Base-by-base conservation (phyloP, 37 sponge, comb jelly and placozoan genomes). In the Lycopodina hypogea region DNA sequence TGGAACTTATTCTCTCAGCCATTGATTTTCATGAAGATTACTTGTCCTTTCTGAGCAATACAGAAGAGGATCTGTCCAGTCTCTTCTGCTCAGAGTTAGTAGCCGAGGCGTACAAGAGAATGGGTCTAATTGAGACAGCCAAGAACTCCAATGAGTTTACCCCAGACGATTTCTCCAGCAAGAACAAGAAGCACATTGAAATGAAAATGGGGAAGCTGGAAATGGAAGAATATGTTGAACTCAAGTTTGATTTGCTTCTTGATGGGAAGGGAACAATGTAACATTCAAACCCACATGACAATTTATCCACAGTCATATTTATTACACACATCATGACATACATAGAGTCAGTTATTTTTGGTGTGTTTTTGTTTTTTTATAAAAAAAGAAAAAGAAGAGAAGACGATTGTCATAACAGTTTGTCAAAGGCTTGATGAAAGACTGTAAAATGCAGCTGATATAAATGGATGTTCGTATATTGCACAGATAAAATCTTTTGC, bases 41-140 rank as follows among this genome's bases (percentile, higher is more conserved):
- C 50, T 66, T 93, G 26, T 38, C 68, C 61, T 79, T 93, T 33
- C 75, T 93, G 22, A 85, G 63, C 17, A 93, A 85, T 50, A 48
- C 55, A 21, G 33, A 88, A 14, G 93, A 93, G 53, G 93, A 93
- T 42, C 68, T 93, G 58, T 79, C 82, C 35, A 81, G 79, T 26
- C 64, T 93, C 6, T 93, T 93, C 71, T 93, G 93, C 69, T 79
- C 82, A 19, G 93, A 93, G 67, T 68, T 89, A 23, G 86, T 93
- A 0, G 93, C 93, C 18, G 89, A 68, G 1, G 79, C 86, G 4
- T 88, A 88, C 69, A 84, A 93, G 64, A 66, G 75, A 1, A 80
- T 89, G 77, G 87, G 87, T 0, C 65, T 93, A 22, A 55, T 87
- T 0, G 63, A 9, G 23, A 77, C 48, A 55, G 75, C 52, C 37